Percentiles rank a stretch among this genome's conserved stretches.
Conservation (phyloP, 2,113 vertebrate genomes). For the Thalassoma bifasciatum region DNA sequence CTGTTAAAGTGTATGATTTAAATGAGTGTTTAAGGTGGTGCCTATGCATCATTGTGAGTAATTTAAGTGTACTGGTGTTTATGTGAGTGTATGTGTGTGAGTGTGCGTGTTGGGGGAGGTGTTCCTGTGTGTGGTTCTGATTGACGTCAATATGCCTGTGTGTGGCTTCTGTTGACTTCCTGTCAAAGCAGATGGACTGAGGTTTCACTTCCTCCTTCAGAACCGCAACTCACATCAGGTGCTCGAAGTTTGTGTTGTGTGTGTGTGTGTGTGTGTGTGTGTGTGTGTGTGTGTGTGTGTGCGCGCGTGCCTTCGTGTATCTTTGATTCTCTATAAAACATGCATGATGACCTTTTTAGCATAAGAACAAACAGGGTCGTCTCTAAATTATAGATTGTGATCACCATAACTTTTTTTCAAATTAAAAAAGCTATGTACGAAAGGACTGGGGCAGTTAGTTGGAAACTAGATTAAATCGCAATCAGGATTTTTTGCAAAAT, state of each 20-base stretch:
- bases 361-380: conserved; percentile 4
- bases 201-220: conserved; percentile 82
- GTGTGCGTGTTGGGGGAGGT: conserved; percentile 59
- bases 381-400: not conserved
- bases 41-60: conserved; percentile 47
- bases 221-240: conserved; percentile 79
- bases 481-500: too few relatives aligned
- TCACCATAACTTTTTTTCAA: not conserved
- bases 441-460: too few relatives aligned
- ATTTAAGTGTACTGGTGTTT: conserved; percentile 26
- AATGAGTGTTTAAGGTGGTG: conserved; percentile 24
- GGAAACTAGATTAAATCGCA: too few relatives aligned
- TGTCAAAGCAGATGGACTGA: conserved; percentile 82
- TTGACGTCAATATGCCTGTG: conserved; percentile 84
- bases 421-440: too few relatives aligned
- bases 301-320: conserved; percentile 4
- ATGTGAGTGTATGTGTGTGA: conserved; percentile 37
- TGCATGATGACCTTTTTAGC: conserved; percentile 36
- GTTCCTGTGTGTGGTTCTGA: conserved; percentile 84
- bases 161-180: conserved; percentile 87
- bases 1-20: conserved; percentile 14
- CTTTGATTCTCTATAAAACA: conserved; percentile 12
- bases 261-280: conserved; percentile 23
- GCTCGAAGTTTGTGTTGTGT: conserved; percentile 37
- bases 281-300: conserved; percentile 11